Percentiles rank a stretch among this genome's conserved stretches.
phyloP scores from a whole-genome alignment of 1,140 invertebrate species.

The Sycophaga agraensis region DNA sequence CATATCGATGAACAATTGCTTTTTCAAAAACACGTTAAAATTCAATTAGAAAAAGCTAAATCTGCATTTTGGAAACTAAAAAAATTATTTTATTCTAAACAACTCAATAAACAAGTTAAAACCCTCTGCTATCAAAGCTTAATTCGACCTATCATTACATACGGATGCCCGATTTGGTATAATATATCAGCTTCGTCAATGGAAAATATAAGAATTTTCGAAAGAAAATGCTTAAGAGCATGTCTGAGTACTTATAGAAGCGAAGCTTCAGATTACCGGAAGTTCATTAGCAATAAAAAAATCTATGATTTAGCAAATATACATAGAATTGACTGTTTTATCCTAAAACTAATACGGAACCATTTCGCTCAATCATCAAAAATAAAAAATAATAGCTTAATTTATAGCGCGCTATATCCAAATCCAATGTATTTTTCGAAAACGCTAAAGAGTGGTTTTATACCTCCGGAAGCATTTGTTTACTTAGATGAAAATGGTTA shows the following conservation, averaged over 20 bases:
- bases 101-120: conserved; percentile 27
- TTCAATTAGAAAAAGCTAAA: neutral
- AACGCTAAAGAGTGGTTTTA: neutral
- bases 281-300: neutral
- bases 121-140: conserved; percentile 24
- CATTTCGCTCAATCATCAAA: neutral
- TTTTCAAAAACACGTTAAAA: neutral
- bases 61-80: conserved; percentile 2
- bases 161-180: conserved; percentile 11
- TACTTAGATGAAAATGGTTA: neutral
- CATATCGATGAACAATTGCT: neutral
- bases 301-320: conserved; percentile 6
- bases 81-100: conserved; percentile 22
- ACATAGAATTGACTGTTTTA: neutral
- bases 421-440: neutral
- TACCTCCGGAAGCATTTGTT: neutral
- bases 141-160: neutral
- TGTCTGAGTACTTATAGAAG: neutral
- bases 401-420: neutral
- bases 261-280: neutral
- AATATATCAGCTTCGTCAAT: neutral
- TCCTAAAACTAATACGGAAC: conserved; percentile 6
- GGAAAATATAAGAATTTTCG: conserved; percentile 9
- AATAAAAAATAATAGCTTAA: neutral
- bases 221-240: neutral